phyloP scores from a whole-genome alignment of 2,113 vertebrate species.

The Sigmodon hispidus region DNA sequence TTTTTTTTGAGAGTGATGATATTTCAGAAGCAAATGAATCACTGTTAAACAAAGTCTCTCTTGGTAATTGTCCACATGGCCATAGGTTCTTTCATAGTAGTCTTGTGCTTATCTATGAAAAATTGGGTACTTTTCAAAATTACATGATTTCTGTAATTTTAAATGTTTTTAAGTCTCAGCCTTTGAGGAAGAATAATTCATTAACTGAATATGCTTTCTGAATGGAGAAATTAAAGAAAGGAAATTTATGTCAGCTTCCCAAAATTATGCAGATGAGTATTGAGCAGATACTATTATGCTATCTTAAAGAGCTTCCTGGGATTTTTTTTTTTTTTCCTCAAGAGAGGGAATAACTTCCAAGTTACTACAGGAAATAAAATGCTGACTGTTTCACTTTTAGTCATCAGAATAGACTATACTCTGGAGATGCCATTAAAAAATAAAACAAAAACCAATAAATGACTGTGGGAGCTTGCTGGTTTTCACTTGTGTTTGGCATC shows the following conservation, averaged over 20 bases:
- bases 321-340: not conserved
- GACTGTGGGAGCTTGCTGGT: not conserved
- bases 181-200: not conserved
- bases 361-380: slow-evolving; percentile 3
- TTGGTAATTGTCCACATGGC: not conserved
- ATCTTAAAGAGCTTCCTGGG: not conserved
- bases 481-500: not conserved
- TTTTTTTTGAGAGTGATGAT: not conserved
- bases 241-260: not conserved
- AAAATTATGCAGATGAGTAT: not conserved
- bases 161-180: not conserved
- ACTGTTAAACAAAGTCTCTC: not conserved
- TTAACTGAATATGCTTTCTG: not conserved
- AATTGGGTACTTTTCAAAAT: slow-evolving; percentile 1
- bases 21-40: not conserved
- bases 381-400: not conserved
- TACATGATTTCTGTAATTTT: not conserved
- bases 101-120: not conserved
- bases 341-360: not conserved
- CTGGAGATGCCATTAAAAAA: not conserved
- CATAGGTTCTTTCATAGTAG: too few relatives aligned
- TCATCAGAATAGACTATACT: not conserved
- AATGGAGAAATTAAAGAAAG: not conserved
- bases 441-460: not conserved
- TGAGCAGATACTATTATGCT: not conserved